Evolutionary conservation across 2,888 invertebrate genomes (phyloP).

Genomic region (Cynaeus angustus): DNA sequence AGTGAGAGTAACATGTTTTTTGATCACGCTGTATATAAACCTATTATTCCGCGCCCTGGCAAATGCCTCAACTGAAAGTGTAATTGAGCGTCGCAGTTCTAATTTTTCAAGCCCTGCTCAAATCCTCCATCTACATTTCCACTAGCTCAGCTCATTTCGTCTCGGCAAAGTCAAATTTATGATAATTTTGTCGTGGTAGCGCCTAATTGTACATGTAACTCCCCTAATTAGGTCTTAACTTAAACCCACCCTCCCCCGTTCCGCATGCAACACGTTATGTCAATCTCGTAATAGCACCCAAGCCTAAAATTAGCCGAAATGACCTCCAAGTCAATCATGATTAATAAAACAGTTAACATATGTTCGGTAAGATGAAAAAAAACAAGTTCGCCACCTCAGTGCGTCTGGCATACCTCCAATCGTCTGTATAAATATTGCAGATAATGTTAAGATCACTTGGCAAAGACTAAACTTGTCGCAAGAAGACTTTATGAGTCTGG

Average conservation of each 20-base stretch:
- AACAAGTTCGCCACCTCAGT: slow-evolving; percentile 41
- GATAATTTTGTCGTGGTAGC: too few species aligned
- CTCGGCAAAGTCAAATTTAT: too few species aligned
- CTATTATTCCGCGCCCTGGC: too few species aligned
- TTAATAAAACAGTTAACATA: slow-evolving; percentile 30
- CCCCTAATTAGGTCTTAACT: not conserved
- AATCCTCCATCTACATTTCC: too few species aligned
- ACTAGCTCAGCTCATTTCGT: too few species aligned
- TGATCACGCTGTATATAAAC: too few species aligned
- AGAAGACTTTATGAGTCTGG: slow-evolving; percentile 46
- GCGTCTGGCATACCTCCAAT: slow-evolving; percentile 52
- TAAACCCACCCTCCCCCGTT: slow-evolving; percentile 13
- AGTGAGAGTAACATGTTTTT: too few species aligned
- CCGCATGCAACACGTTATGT: slow-evolving; percentile 38
- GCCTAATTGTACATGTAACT: not conserved
- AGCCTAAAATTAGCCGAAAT: slow-evolving; percentile 22
- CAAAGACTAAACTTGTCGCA: slow-evolving; percentile 50
- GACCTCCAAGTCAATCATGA: slow-evolving; percentile 17
- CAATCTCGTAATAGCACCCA: slow-evolving; percentile 26
- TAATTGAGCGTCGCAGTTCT: too few species aligned
- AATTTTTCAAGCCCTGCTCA: too few species aligned
- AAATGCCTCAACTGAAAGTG: too few species aligned
- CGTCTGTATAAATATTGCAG: slow-evolving; percentile 55
- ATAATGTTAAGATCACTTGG: slow-evolving; percentile 53
- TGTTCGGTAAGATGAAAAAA: slow-evolving; percentile 34